These are phyloP conservation scores for Petromus typicus DNA, from an alignment of 2,113 vertebrate genomes.

Conservation along the genomic window DNA sequence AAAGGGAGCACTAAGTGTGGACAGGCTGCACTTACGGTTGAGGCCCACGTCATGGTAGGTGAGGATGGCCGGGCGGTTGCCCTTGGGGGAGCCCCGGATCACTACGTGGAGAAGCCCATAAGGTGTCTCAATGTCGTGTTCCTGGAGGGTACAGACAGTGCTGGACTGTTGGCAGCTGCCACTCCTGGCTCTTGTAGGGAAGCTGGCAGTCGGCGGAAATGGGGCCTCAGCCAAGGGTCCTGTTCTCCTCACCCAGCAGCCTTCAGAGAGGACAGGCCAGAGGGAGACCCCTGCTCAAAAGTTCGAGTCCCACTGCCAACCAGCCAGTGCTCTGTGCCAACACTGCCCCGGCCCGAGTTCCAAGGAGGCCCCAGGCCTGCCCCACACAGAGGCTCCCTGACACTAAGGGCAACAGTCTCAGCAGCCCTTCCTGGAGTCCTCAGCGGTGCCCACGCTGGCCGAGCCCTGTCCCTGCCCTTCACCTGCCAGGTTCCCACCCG, in stretches of 20 bases:
- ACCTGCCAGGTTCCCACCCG: neutral
- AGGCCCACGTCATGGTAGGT: conserved; percentile 98
- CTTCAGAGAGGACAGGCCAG: too few relatives aligned
- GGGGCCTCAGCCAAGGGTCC: too few relatives aligned
- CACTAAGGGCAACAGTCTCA: neutral
- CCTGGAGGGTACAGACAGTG: conserved; percentile 85
- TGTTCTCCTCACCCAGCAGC: too few relatives aligned
- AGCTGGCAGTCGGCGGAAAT: neutral
- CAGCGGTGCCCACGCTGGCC: fast-evolving
- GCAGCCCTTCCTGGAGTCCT: neutral
- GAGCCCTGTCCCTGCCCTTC: neutral
- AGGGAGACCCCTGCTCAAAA: neutral
- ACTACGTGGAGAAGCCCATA: conserved; percentile 97
- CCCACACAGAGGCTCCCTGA: neutral
- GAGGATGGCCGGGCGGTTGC: conserved; percentile 96
- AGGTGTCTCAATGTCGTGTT: conserved; percentile 97
- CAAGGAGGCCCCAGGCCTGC: neutral
- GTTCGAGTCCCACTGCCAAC: neutral
- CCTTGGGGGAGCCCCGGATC: conserved; percentile 96
- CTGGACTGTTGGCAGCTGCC: neutral
- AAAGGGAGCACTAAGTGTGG: neutral
- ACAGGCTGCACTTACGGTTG: conserved; percentile 92
- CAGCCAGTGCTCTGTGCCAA: neutral
- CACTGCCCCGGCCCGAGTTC: neutral
- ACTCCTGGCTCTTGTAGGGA: neutral